Percentiles rank a stretch among this genome's conserved stretches.
These are phyloP conservation scores for Eurytoma californica DNA, from an alignment of 2,888 invertebrate genomes.

Conservation along the genomic window DNA sequence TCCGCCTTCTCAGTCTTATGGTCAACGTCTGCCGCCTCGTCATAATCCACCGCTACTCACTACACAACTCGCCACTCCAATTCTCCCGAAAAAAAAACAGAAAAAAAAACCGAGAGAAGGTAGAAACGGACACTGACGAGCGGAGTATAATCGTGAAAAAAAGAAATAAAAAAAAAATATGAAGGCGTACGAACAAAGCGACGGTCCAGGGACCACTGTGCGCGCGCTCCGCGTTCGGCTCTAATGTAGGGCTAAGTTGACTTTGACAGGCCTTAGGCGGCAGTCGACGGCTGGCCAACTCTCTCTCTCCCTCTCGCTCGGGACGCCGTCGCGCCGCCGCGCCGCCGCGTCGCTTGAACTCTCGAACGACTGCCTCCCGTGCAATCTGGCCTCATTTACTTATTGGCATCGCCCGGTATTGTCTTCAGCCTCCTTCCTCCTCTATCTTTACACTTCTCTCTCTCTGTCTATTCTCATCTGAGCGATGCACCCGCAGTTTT, in stretches of 20 bases:
- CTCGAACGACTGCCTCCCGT: slow-evolving; percentile 60
- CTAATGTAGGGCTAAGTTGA: slow-evolving; percentile 57
- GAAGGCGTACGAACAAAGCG: slow-evolving; percentile 24
- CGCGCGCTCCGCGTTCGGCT: slow-evolving; percentile 29
- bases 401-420: slow-evolving; percentile 63
- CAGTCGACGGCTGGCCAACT: slow-evolving; percentile 39
- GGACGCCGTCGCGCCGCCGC: background rate
- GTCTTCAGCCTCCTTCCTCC: slow-evolving; percentile 59
- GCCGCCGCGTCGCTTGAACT: slow-evolving; percentile 22
- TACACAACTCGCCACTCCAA: background rate
- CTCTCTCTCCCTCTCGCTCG: slow-evolving; percentile 6
- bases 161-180: background rate
- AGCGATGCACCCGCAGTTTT: background rate
- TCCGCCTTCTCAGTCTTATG: slow-evolving; percentile 84
- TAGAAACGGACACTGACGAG: background rate
- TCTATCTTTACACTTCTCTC: slow-evolving; percentile 9
- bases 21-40: slow-evolving; percentile 86
- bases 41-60: slow-evolving; percentile 74
- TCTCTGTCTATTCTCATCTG: background rate
- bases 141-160: too few species aligned
- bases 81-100: background rate
- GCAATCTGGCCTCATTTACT: slow-evolving; percentile 43
- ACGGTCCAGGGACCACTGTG: slow-evolving; percentile 45
- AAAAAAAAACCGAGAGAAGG: slow-evolving; percentile 1
- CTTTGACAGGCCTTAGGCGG: slow-evolving; percentile 68